Evolutionary conservation across 2,797 vertebrate genomes (phyloP).

Genomic region (Sternarchorhynchus goeldii): DNA sequence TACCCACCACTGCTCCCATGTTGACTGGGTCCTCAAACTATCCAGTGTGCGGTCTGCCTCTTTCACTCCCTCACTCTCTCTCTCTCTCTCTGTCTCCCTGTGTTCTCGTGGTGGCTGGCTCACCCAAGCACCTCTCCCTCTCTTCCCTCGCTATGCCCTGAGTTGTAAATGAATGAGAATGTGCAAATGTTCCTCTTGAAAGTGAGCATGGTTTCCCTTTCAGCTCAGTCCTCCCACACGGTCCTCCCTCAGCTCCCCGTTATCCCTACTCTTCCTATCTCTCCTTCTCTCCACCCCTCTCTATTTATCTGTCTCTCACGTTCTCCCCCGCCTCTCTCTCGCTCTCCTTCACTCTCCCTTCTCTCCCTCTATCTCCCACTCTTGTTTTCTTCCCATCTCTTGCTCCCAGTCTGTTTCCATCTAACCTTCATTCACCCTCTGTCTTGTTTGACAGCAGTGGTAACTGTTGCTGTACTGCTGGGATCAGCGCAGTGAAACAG

Average conservation of each 20-base stretch:
- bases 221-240: slow-evolving; percentile 49
- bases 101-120: too few relatives aligned
- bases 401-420: background rate
- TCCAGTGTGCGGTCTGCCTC: slow-evolving; percentile 58
- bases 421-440: slow-evolving; percentile 48
- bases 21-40: slow-evolving; percentile 69
- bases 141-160: slow-evolving; percentile 43
- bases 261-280: slow-evolving; percentile 54
- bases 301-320: slow-evolving; percentile 55
- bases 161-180: slow-evolving; percentile 52
- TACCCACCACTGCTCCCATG: slow-evolving; percentile 98
- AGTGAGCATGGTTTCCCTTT: slow-evolving; percentile 57
- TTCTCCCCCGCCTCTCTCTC: slow-evolving; percentile 29
- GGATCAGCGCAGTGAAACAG: slow-evolving; percentile 41
- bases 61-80: slow-evolving; percentile 46
- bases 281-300: slow-evolving; percentile 32
- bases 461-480: slow-evolving; percentile 51
- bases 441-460: slow-evolving; percentile 53
- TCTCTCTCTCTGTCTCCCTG: slow-evolving; percentile 41
- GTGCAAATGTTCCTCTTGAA: slow-evolving; percentile 49
- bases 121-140: slow-evolving; percentile 56
- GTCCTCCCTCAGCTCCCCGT: slow-evolving; percentile 67
- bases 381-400: background rate
- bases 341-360: background rate
- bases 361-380: background rate